Evolutionary conservation across 1,140 invertebrate genomes (phyloP), one percentile per base, ranked within the genome.

Genomic region (Ylistrum balloti): DNA sequence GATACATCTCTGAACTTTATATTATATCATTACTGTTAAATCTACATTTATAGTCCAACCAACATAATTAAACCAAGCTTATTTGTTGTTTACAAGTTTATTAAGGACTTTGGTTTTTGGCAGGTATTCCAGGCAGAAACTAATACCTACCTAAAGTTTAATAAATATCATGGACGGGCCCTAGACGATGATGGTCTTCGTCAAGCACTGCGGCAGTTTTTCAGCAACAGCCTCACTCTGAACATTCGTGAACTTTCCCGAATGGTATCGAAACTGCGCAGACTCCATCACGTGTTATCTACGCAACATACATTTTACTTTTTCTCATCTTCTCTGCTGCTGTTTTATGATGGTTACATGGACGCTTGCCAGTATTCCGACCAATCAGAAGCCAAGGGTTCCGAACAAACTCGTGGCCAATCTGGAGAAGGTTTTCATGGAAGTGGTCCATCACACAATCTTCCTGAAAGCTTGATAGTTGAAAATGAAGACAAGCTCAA

Each of bases 101-200:
- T n/a, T n/a, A n/a, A 38, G 0, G 88, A 90, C 33, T 13, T 86
- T 91, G 90, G 91, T 89, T 89, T 90, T 92, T 92, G 90, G 88
- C 92, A 98, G 98, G 97, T 98, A 86, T 98, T 98, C 96, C 97
- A 98, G 93, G 96, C 97, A 1, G 97, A 97, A 86, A 96, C 96
- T 33, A 97, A 97, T 92, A 97, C 97, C 92, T 98, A 97, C 95
- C 96, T 98, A 32, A 98, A 98, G 92, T 97, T 97, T 90, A 98
- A 99, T 96, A 99, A 99, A 96, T 99, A 99, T 96, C 98, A 98
- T 97, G 98, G 98, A 0, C 97, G 98, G 88, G 97, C 97, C 93
- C 96, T 99, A 20, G 97, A 97, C 86, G 98, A 98, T 94, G 97
- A 97, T 90, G 98, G 98, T 33, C 98, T 99, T 93, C 98, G 98